Evolutionary conservation across 2,888 invertebrate genomes (phyloP).

Genomic region (Xylocampa areola): DNA sequence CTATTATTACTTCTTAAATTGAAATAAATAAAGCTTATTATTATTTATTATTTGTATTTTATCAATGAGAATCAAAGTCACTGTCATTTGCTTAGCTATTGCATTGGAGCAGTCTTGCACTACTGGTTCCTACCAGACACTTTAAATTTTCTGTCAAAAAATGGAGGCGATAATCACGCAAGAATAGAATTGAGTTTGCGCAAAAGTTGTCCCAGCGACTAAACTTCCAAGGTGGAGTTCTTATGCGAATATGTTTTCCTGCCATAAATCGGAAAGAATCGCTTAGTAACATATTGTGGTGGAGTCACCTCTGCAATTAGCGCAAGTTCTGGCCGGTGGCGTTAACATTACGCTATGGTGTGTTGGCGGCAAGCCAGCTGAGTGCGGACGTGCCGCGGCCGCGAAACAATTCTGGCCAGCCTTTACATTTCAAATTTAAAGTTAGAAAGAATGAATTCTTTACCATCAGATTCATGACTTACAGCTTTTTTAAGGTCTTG

Average conservation of each 20-base stretch:
- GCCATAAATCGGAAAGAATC: constrained; percentile 30
- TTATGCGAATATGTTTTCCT: constrained; percentile 17
- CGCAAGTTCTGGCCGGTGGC: constrained; percentile 55
- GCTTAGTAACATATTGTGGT: constrained; percentile 48
- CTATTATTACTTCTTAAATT: no score
- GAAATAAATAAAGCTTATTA: no score
- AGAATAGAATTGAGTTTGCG: no score
- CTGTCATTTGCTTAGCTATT: no score
- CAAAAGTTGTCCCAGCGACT: no score
- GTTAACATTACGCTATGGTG: constrained; percentile 41
- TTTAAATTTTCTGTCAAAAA: no score
- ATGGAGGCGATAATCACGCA: no score
- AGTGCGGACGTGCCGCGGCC: constrained; percentile 38
- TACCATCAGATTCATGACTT: constrained; percentile 22
- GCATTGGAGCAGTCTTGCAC: no score
- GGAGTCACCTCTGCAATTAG: constrained; percentile 63
- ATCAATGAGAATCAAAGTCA: no score
- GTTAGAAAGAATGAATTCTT: constrained; percentile 39
- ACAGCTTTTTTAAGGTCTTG: constrained; percentile 11
- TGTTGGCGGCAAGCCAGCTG: constrained; percentile 50
- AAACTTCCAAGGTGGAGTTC: no score
- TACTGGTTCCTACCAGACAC: no score
- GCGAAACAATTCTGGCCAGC: constrained; percentile 34
- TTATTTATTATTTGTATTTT: no score
- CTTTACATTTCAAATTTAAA: constrained; percentile 45